These are phyloP conservation scores for Drosophila ogumai DNA, from an alignment of 1,140 invertebrate species.

Conservation along the genomic window DNA sequence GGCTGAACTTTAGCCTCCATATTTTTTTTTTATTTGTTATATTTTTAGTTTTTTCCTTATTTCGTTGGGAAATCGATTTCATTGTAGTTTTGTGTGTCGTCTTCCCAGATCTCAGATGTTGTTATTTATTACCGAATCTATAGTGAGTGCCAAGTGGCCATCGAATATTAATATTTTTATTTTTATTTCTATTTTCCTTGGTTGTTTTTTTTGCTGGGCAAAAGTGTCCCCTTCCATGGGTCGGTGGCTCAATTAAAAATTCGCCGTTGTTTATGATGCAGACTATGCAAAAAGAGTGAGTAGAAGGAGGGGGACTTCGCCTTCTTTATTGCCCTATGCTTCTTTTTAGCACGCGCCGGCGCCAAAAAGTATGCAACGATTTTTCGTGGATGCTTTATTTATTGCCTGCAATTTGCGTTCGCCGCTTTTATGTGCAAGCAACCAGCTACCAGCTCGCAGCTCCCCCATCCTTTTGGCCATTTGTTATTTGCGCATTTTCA, in stretches of 20 bases:
- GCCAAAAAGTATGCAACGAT: constrained; percentile 70
- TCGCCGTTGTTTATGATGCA: constrained; percentile 42
- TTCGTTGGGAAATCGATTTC: constrained; percentile 55
- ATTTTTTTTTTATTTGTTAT: neutral
- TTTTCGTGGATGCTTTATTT: constrained; percentile 74
- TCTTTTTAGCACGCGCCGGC: constrained; percentile 21
- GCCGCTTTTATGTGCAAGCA: constrained; percentile 62
- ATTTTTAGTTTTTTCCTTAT: constrained; percentile 29
- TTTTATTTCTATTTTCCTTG: neutral
- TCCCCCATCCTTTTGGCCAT: constrained; percentile 7
- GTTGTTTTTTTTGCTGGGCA: neutral
- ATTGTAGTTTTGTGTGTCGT: constrained; percentile 46
- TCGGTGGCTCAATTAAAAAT: constrained; percentile 42
- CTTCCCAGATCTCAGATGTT: constrained; percentile 39
- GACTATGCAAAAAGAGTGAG: constrained; percentile 6
- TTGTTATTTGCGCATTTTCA: constrained; percentile 29
- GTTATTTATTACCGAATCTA: constrained; percentile 51
- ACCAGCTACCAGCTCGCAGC: constrained; percentile 1
- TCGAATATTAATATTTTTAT: constrained; percentile 4
- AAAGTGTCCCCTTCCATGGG: neutral
- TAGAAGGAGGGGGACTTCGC: neutral
- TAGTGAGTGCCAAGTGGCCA: constrained; percentile 27
- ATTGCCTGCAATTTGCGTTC: constrained; percentile 71
- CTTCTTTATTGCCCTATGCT: constrained; percentile 10
- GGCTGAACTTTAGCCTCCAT: too few relatives aligned